Evolutionary conservation across 2,888 invertebrate species (phyloP), one percentile per base, ranked within the genome.

Genomic region (Ormyrus thymus): DNA sequence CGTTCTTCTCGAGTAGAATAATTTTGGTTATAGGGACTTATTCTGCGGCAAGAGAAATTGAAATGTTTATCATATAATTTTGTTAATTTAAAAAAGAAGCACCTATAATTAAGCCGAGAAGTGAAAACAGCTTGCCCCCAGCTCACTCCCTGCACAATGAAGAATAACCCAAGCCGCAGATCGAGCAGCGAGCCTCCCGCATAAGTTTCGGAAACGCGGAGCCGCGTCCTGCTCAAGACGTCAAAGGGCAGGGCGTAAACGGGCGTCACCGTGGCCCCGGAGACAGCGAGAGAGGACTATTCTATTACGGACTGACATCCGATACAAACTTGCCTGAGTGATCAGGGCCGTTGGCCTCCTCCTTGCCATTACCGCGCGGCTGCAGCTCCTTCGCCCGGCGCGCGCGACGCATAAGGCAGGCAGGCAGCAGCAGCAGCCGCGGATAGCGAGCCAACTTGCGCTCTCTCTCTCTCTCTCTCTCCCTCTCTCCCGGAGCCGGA

Each of bases 281-380:
- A 29, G 29, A 29, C 29, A 29, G 29, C 85, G 82, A 29, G 56
- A 29, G 56, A 85, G 85, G 86, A 89, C 88, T 88, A 88, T 89
- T 89, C 88, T 87, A 86, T 89, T 88, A 89, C 86, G 84, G 81
- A 85, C 86, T 87, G 89, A 88, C 89, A 88, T 89, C 85, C 86
- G 89, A 89, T 89, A 87, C 88, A 88, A 89, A 87, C 85, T 89
- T 86, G 86, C 84, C 82, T 86, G 87, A 87, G 86, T 85, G 87
- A 88, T 88, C 88, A 85, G 85, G 85, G 85, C 84, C 84, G 86
- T 85, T 83, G 84, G 80, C 82, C 82, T 82, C 84, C 83, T 83
- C 81, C 82, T 82, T 81, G 8, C 80, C 81, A 83, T 83, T 84
- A 84, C 79, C 7, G 56, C 76, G 79, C 80, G 82, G 71, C 70